Evolutionary conservation across 2,797 vertebrate genomes (phyloP).

Genomic region (Mycteria americana): DNA sequence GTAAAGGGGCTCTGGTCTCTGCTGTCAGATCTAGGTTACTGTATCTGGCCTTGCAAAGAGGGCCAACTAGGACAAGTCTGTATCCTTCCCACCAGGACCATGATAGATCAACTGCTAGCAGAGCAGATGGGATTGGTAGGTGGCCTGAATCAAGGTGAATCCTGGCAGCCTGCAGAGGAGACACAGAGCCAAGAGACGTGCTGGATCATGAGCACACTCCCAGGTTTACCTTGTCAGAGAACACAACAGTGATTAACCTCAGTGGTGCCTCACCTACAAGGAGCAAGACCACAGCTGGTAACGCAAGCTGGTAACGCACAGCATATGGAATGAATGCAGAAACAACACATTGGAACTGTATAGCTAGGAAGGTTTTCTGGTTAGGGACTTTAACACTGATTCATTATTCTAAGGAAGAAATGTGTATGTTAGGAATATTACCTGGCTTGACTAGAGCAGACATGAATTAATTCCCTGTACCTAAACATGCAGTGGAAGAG

Average conservation of each 20-base stretch:
- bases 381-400: neutral
- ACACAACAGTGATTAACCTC: neutral
- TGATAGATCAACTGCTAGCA: neutral
- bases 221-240: neutral
- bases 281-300: neutral
- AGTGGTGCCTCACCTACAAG: neutral
- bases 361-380: neutral
- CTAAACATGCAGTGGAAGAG: neutral
- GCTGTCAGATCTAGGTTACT: neutral
- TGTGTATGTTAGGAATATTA: neutral
- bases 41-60: neutral
- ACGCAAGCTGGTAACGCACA: neutral
- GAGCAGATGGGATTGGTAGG: neutral
- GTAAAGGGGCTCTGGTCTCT: neutral
- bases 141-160: neutral
- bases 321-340: neutral
- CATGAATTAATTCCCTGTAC: neutral
- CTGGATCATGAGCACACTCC: neutral
- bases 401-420: neutral
- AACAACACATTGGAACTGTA: neutral
- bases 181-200: neutral
- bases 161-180: neutral
- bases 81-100: neutral
- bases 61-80: neutral
- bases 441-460: neutral